Evolutionary conservation across 2,113 vertebrate genomes (phyloP).

Genomic region (Glareola pratincola): DNA sequence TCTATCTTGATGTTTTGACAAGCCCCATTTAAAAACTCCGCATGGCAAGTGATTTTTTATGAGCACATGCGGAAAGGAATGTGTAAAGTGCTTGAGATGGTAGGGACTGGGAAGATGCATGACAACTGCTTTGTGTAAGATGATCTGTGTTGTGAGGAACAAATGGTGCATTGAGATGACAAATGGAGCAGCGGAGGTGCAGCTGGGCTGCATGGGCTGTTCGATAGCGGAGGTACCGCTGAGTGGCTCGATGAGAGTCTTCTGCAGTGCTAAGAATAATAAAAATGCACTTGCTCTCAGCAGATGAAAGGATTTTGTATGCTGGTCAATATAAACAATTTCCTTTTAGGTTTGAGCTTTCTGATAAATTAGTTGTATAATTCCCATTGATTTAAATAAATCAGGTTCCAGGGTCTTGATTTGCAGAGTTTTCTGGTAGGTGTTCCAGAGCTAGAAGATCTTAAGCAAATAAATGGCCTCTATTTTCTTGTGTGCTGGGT

Average conservation of each 20-base stretch:
- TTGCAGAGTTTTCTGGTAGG: not conserved
- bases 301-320: not conserved
- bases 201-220: not conserved
- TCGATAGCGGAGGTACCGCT: accelerated
- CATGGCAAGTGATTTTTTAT: not conserved
- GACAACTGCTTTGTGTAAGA: slow-evolving; percentile 51
- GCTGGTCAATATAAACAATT: not conserved
- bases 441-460: not conserved
- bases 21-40: not conserved
- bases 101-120: not conserved
- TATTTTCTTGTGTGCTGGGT: not conserved
- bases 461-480: not conserved
- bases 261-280: not conserved
- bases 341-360: not conserved
- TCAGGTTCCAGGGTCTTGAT: not conserved
- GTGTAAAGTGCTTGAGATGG: not conserved
- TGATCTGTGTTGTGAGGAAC: slow-evolving; percentile 16
- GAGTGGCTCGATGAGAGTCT: not conserved
- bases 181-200: slow-evolving; percentile 26
- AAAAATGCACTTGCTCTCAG: not conserved
- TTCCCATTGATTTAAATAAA: not conserved
- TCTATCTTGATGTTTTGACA: not conserved
- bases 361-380: not conserved
- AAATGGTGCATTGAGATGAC: slow-evolving; percentile 50
- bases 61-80: not conserved